Evolutionary conservation across 2,888 invertebrate genomes (phyloP).

Genomic region (Tenthredo amoena): DNA sequence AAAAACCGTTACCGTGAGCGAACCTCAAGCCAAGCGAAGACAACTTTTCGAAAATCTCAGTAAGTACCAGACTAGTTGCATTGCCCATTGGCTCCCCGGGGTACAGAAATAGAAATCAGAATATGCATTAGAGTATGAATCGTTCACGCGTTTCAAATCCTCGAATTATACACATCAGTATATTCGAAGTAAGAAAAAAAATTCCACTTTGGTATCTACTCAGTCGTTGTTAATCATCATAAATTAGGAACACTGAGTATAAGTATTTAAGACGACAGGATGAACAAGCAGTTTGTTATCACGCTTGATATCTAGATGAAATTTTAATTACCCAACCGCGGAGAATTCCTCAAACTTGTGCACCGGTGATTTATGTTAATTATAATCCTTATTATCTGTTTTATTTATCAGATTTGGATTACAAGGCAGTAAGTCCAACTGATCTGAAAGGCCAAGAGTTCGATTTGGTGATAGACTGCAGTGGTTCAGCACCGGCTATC

Average conservation of each 20-base stretch:
- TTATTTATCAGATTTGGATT: conserved; percentile 81
- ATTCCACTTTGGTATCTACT: background rate
- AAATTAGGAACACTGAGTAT: background rate
- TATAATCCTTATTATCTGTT: background rate
- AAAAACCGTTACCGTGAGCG: conserved; percentile 84
- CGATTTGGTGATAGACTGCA: conserved; percentile 87
- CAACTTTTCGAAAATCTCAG: conserved; percentile 69
- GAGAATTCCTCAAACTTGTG: background rate
- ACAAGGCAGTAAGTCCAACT: conserved; percentile 80
- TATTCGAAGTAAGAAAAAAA: background rate
- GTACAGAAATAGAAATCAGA: background rate
- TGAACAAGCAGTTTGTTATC: background rate
- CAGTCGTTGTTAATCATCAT: conserved; percentile 3
- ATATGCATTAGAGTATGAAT: background rate
- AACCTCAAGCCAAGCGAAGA: conserved; percentile 80
- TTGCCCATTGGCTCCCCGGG: background rate
- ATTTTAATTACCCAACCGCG: background rate
- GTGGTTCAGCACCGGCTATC: conserved; percentile 86
- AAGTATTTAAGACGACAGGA: background rate
- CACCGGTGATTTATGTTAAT: background rate
- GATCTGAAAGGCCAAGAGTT: conserved; percentile 80
- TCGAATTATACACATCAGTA: background rate
- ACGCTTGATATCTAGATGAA: background rate
- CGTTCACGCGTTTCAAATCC: background rate
- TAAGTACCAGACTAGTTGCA: conserved; percentile 55